A percentile compares a stretch with the other conserved stretches of the same genome.
Conservation (phyloP, 2,113 vertebrate genomes). For the Noturus placidus region DNA sequence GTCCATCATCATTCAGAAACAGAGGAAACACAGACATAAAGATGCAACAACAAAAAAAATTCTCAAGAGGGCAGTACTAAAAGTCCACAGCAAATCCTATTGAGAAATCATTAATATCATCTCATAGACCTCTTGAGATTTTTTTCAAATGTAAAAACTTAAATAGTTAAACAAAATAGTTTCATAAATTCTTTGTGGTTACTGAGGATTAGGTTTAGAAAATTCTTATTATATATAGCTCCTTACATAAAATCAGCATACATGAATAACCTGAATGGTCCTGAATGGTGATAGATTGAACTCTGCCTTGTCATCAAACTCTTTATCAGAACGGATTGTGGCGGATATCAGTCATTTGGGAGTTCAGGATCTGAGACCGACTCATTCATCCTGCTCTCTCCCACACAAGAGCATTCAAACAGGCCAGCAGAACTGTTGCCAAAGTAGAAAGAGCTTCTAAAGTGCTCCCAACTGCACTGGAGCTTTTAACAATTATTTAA, state of each 20-base stretch:
- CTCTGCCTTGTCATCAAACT: conserved; percentile 6
- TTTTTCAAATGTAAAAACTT: too few relatives aligned
- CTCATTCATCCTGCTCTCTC: neutral
- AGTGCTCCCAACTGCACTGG: conserved; percentile 1
- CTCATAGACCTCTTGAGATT: too few relatives aligned
- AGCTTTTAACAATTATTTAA: conserved; percentile 51
- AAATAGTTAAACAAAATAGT: too few relatives aligned
- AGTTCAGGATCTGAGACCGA: neutral
- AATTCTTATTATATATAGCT: neutral
- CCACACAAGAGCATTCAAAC: conserved; percentile 47
- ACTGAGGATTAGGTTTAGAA: neutral
- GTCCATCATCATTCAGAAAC: neutral
- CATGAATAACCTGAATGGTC: neutral
- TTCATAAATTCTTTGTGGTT: neutral
- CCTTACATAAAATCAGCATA: neutral
- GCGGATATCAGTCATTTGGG: neutral
- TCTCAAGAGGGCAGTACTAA: neutral
- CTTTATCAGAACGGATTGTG: neutral
- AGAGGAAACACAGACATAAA: neutral
- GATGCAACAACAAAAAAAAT: neutral
- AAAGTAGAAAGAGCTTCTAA: conserved; percentile 49
- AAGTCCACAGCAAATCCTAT: too few relatives aligned
- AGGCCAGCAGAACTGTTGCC: conserved; percentile 40
- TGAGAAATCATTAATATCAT: too few relatives aligned
- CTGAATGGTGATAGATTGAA: neutral